Evolutionary conservation across 2,888 invertebrate genomes (phyloP), one percentile per base, ranked within the genome.

Genomic region (Tubiluchus corallicola): DNA sequence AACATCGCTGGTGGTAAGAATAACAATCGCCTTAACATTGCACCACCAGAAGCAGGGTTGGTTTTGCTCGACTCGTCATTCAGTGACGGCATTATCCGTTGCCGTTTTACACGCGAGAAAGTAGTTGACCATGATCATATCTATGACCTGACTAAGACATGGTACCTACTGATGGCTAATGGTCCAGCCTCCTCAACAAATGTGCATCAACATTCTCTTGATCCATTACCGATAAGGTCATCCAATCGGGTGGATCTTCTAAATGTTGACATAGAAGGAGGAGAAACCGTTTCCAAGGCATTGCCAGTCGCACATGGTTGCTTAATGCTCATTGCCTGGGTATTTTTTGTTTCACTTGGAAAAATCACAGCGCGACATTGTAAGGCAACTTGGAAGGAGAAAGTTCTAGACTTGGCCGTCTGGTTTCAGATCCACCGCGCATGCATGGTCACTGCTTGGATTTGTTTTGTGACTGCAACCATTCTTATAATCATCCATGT

Each of bases 341-440:
- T 88, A 43, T 82, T 83, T 1, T 76, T 82, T 1, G 82, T 85
- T 0, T 82, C 84, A 0, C 59, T 83, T 38, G 88, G 85, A 17
- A 85, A 87, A 49, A 66, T 88, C 17, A 65, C 88, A 4, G 87
- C 88, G 0, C 71, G 88, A 50, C 87, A 88, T 62, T 88, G 78
- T 68, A 77, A 81, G 57, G 77, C 81, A 60, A 85, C 85, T 0
- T 88, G 88, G 85, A 79, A 80, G 21, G 78, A 77, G 21, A 76
- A 73, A n/a, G n/a, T n/a, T n/a, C n/a, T n/a, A n/a, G n/a, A n/a
- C n/a, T n/a, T n/a, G n/a, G n/a, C n/a, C n/a, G n/a, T n/a, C n/a
- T n/a, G n/a, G n/a, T n/a, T n/a, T n/a, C 67, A 85, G 85, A 79
- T 80, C 74, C 88, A 88, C 66, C 72, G 85, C 51, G 71, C 79